A percentile compares a stretch with the other conserved stretches of the same genome.
These are phyloP conservation scores for Poicephalus gulielmi DNA, from an alignment of 2,113 vertebrate genomes.

Conservation along the genomic window DNA sequence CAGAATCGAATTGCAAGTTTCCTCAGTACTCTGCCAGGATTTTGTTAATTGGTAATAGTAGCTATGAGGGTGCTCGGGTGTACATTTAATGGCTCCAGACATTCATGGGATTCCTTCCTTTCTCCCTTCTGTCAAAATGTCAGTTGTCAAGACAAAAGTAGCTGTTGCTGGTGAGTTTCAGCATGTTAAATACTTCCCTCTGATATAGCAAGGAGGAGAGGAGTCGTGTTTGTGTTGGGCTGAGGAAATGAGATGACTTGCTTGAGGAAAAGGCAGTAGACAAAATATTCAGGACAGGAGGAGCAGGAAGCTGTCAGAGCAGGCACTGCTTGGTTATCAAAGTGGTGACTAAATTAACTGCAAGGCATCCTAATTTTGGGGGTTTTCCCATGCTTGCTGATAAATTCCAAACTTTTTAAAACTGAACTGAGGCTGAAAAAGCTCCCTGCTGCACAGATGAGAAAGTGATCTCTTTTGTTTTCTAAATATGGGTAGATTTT, in stretches of 20 bases:
- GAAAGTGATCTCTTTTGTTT: background rate
- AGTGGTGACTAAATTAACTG: background rate
- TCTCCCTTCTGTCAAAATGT: slow-evolving; percentile 53
- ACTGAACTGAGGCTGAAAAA: background rate
- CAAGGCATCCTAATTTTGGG: background rate
- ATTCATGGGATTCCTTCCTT: background rate
- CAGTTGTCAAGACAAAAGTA: slow-evolving; percentile 41
- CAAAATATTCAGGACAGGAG: slow-evolving; percentile 27
- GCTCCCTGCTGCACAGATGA: background rate
- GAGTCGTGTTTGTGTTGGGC: slow-evolving; percentile 33
- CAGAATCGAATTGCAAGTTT: background rate
- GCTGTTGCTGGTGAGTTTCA: slow-evolving; percentile 16
- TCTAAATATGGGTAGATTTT: background rate
- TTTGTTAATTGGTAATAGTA: slow-evolving; percentile 53
- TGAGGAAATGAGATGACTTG: slow-evolving; percentile 13
- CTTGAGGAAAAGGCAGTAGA: slow-evolving; percentile 38
- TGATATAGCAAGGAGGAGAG: background rate
- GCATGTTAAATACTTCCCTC: slow-evolving; percentile 9
- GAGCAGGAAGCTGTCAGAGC: background rate
- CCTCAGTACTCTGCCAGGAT: background rate
- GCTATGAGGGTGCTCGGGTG: background rate
- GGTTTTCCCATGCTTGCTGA: background rate
- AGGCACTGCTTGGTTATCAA: background rate
- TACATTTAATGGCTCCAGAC: slow-evolving; percentile 7
- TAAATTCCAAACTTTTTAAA: background rate